Base-by-base conservation (phyloP, 2,888 invertebrate genomes). In the Noctua comes region DNA sequence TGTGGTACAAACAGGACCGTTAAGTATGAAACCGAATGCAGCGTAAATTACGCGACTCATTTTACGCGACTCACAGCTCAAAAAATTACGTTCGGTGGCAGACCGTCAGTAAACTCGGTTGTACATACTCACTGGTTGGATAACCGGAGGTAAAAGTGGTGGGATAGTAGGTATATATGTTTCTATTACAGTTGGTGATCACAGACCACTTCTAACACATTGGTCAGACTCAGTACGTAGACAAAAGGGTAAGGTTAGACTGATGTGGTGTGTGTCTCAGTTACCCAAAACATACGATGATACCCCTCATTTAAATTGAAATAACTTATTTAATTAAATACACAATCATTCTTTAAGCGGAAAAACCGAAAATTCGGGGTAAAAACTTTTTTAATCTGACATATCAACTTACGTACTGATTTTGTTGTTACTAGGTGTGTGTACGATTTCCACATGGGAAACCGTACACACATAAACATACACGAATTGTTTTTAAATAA, bases 261-360 rank as follows among this genome's bases (percentile, higher is more conserved):
- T 31, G n/a, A 27, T 48, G 43, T 46, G 18, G 11, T n/a, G 36
- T 76, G 27, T 62, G 16, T 21, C 21, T 40, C 21, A n/a, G 46
- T 64, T 10, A 4, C 24, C 68, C 36, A n/a, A 31, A 82, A 48
- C 40, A 57, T 31, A 40, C 40, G 16, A 76, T 43, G 40, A 27
- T 43, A 68, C n/a, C 69, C 21, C 24, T 31, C 3, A 75, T 59
- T 43, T 36, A 4, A 68, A 72, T 68, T 72, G 1, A 71, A 86
- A 75, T 57, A 86, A 86, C 48, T 82, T 82, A 46, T 84, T 82
- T 82, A 72, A 86, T 86, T 81, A 73, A 76, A 72, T 69, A 65
- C 54, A 31, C 18, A 40, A 27, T 76, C 18, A 62, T 69, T 69
- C 62, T 75, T 71, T 46, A 65, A 57, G 62, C 24, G 31, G 16